Evolutionary conservation across 2,797 vertebrate species (phyloP).

Genomic region (Girardinus metallicus): DNA sequence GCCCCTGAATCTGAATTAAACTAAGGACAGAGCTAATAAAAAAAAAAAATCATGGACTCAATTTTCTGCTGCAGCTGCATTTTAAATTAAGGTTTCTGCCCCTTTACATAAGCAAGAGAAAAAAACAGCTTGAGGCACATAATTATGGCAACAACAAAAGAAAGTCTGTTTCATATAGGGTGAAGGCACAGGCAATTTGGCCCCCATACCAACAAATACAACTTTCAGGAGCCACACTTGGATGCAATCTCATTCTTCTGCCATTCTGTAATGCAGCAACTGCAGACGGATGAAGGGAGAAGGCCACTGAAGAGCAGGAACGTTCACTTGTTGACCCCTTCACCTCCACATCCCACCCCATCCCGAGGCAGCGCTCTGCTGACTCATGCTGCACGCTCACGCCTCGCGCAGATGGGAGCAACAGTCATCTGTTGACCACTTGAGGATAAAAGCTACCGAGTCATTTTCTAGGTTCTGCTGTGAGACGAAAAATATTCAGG

Average conservation of each 20-base stretch:
- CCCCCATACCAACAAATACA: conserved; percentile 59
- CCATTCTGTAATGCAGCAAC: conserved; percentile 37
- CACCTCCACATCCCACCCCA: conserved; percentile 11
- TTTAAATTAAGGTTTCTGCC: conserved; percentile 42
- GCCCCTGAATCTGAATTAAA: no score
- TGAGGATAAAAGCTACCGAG: conserved; percentile 23
- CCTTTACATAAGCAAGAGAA: conserved; percentile 50
- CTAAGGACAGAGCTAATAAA: not conserved
- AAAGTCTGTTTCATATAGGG: conserved; percentile 71
- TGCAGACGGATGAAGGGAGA: conserved; percentile 61
- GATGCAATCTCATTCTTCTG: conserved; percentile 56
- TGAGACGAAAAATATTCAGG: conserved; percentile 30
- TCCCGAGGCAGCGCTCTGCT: conserved; percentile 29
- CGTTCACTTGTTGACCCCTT: conserved; percentile 47
- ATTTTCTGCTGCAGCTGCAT: conserved; percentile 19
- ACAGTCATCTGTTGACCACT: conserved; percentile 41
- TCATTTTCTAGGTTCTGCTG: conserved; percentile 21
- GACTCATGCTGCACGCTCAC: conserved; percentile 48
- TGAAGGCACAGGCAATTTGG: conserved; percentile 67
- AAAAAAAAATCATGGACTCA: conserved; percentile 22
- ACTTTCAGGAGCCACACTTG: conserved; percentile 55
- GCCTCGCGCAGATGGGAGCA: conserved; percentile 44
- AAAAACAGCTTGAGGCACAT: conserved; percentile 71
- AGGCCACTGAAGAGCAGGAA: conserved; percentile 39
- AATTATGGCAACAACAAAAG: conserved; percentile 78